phyloP scores from a whole-genome alignment of 2,797 vertebrate genomes.

The Aulostomus chinensis region DNA sequence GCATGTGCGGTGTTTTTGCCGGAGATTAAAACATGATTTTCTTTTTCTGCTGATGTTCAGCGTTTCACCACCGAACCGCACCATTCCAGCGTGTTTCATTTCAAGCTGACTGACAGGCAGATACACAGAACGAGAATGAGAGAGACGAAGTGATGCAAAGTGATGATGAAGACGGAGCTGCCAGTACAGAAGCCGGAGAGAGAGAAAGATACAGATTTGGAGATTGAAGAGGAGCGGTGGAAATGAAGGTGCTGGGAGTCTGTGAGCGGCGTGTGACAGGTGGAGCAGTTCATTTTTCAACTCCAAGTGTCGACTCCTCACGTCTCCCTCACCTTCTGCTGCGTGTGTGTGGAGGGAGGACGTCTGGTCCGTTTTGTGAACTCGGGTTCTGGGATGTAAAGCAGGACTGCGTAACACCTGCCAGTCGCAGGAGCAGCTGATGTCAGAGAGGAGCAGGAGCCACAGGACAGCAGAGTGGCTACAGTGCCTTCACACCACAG shows the following conservation, averaged over 20 bases:
- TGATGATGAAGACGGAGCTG: slow-evolving; percentile 19
- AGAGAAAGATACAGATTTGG: slow-evolving; percentile 21
- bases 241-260: slow-evolving; percentile 22
- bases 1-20: slow-evolving; percentile 18
- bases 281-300: slow-evolving; percentile 38
- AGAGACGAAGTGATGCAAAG: background rate
- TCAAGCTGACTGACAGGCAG: slow-evolving; percentile 12
- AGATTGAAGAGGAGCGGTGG: slow-evolving; percentile 28
- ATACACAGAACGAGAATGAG: background rate
- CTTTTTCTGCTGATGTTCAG: slow-evolving; percentile 45
- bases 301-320: background rate
- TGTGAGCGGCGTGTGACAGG: slow-evolving; percentile 32
- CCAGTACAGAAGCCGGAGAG: slow-evolving; percentile 14
- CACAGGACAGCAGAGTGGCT: too few relatives aligned
- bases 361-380: too few relatives aligned
- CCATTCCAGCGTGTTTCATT: slow-evolving; percentile 24
- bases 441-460: too few relatives aligned
- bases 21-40: slow-evolving; percentile 45
- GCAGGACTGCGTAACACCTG: too few relatives aligned
- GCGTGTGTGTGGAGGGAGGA: background rate
- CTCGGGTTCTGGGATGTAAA: too few relatives aligned
- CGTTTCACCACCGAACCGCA: slow-evolving; percentile 20
- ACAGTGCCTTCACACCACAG: too few relatives aligned
- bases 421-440: too few relatives aligned
- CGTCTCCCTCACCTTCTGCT: background rate